phyloP scores from a whole-genome alignment of 1,140 invertebrate genomes.

The Atopsyche davidsoni region DNA sequence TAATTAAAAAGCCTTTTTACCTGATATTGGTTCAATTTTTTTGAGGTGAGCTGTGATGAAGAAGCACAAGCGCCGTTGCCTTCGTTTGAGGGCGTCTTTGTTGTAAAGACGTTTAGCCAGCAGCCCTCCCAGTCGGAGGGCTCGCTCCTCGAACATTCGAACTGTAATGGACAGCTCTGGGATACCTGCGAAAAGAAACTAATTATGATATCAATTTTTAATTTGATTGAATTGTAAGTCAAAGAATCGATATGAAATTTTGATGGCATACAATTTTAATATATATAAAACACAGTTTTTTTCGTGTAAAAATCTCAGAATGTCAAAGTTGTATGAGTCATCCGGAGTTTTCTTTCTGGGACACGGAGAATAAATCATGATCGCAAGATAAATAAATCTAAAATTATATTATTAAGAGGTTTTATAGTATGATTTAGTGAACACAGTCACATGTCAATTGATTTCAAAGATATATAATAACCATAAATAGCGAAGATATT shows the following conservation, averaged over 20 bases:
- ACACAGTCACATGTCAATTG: too few species aligned
- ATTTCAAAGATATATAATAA: too few species aligned
- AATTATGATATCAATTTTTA: not conserved
- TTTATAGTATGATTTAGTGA: too few species aligned
- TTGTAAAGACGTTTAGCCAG: constrained; percentile 36
- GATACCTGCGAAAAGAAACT: constrained; percentile 31
- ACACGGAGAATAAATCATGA: too few species aligned
- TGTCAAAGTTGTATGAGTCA: too few species aligned
- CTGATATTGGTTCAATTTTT: too few species aligned
- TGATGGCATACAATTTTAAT: not conserved
- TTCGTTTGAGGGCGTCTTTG: constrained; percentile 36
- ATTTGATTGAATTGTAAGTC: not conserved
- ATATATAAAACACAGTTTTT: too few species aligned
- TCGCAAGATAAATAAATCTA: too few species aligned
- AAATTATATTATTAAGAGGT: too few species aligned
- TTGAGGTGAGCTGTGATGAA: constrained; percentile 33
- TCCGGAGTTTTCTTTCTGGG: too few species aligned
- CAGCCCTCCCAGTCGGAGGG: constrained; percentile 35
- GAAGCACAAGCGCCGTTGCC: constrained; percentile 40
- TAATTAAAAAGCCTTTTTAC: not conserved
- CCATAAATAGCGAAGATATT: too few species aligned
- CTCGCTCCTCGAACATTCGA: constrained; percentile 33
- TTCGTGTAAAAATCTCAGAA: too few species aligned
- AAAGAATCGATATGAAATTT: not conserved
- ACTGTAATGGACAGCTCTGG: constrained; percentile 34